Conservation (phyloP, 2,888 invertebrate species). For the Aphodius granarius region DNA sequence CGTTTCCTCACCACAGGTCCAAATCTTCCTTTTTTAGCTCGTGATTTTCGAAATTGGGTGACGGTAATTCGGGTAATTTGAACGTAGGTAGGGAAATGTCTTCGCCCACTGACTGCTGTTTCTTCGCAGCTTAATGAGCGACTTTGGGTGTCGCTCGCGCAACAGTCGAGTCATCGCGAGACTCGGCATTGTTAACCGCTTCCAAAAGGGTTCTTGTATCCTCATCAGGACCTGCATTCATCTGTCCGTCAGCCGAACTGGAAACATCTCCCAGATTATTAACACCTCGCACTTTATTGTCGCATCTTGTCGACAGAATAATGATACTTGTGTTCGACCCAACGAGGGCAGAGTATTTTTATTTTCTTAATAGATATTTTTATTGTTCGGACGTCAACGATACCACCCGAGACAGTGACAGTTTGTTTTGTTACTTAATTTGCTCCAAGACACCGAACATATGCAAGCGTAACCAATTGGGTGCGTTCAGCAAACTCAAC, state of each 20-base stretch:
- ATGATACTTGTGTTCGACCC: neutral
- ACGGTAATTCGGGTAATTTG: neutral
- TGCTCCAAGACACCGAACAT: neutral
- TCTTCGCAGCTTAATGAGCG: neutral
- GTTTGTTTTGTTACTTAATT: neutral
- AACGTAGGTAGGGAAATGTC: neutral
- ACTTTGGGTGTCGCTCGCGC: neutral
- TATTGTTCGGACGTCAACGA: neutral
- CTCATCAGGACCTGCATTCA: neutral
- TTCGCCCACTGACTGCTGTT: neutral
- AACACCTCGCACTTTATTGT: neutral
- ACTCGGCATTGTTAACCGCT: neutral
- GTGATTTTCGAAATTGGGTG: neutral
- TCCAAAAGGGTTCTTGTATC: neutral
- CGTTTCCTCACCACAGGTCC: neutral
- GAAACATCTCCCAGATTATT: neutral
- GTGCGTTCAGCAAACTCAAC: too few relatives aligned
- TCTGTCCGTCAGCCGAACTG: neutral
- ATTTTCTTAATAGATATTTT: neutral
- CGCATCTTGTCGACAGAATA: neutral
- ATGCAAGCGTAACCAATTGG: too few relatives aligned
- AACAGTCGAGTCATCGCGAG: neutral
- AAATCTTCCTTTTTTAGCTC: neutral
- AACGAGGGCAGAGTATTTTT: neutral
- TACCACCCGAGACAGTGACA: neutral